phyloP scores from a whole-genome alignment of 2,888 invertebrate species.

The Ashinkailepas kermadecensis region DNA sequence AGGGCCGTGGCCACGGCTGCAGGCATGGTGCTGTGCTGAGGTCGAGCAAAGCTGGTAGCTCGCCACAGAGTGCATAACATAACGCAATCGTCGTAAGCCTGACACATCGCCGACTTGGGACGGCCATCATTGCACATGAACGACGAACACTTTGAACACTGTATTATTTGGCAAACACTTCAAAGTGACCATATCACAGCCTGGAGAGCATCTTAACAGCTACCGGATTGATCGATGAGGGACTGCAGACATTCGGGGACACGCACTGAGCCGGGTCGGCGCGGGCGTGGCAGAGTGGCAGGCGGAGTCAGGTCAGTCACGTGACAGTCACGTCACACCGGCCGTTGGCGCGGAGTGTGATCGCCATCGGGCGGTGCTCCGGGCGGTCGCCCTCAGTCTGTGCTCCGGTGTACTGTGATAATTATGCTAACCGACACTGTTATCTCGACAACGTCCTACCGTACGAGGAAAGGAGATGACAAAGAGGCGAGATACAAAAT shows the following conservation, averaged over 20 bases:
- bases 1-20: neutral
- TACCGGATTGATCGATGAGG: neutral
- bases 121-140: neutral
- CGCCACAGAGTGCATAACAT: too few relatives aligned
- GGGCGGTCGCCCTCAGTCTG: neutral
- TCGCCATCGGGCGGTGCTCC: too few relatives aligned
- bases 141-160: neutral
- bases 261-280: too few relatives aligned
- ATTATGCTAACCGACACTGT: too few relatives aligned
- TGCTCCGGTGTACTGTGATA: too few relatives aligned
- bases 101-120: too few relatives aligned
- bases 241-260: too few relatives aligned
- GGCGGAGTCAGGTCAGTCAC: neutral
- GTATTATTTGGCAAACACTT: neutral
- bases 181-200: slow-evolving; percentile 1
- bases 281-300: too few relatives aligned
- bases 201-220: neutral
- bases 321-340: neutral
- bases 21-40: neutral
- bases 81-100: too few relatives aligned
- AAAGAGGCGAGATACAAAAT: too few relatives aligned
- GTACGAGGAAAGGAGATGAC: too few relatives aligned
- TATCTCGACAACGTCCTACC: too few relatives aligned
- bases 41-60: neutral
- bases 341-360: neutral